Percentiles rank a stretch among this genome's conserved stretches.
These are phyloP conservation scores for Cheilosia pagana DNA, from an alignment of 2,888 invertebrate species.

Conservation along the genomic window DNA sequence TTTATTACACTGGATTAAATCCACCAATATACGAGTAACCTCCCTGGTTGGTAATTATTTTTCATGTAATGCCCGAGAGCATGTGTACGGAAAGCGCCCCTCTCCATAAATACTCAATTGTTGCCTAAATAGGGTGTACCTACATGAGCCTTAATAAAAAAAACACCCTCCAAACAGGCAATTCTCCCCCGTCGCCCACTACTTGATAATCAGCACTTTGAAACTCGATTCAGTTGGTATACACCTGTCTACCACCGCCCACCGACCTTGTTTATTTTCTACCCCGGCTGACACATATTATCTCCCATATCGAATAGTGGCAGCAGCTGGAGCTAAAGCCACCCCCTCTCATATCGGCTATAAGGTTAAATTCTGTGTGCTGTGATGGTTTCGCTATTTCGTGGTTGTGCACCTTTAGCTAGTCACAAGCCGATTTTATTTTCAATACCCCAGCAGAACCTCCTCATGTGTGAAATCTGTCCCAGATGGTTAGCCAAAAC, in stretches of 20 bases:
- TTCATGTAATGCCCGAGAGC: conserved; percentile 15
- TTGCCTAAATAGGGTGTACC: conserved; percentile 7
- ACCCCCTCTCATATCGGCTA: conserved; percentile 4
- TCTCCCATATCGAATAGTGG: conserved; percentile 4
- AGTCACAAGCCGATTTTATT: conserved; percentile 16
- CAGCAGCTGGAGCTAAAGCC: conserved; percentile 2
- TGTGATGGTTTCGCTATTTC: conserved; percentile 16
- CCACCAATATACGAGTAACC: conserved; percentile 13
- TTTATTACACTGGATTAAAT: background rate
- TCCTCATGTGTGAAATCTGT: conserved; percentile 60
- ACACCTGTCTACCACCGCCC: background rate
- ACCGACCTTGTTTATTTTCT: conserved; percentile 1
- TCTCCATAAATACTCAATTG: conserved; percentile 17
- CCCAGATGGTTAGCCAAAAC: conserved; percentile 40
- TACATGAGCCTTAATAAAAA: background rate
- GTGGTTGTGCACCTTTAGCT: background rate
- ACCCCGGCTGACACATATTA: background rate
- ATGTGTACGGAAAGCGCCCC: background rate
- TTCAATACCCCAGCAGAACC: conserved; percentile 32
- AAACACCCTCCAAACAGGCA: background rate
- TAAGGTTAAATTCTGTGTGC: background rate
- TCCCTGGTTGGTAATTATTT: conserved; percentile 31
- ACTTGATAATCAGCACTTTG: conserved; percentile 29
- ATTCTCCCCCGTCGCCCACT: conserved; percentile 5
- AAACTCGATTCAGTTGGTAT: conserved; percentile 13